Conservation (phyloP, 2,888 invertebrate genomes). For the Dromius quadrimaculatus region DNA sequence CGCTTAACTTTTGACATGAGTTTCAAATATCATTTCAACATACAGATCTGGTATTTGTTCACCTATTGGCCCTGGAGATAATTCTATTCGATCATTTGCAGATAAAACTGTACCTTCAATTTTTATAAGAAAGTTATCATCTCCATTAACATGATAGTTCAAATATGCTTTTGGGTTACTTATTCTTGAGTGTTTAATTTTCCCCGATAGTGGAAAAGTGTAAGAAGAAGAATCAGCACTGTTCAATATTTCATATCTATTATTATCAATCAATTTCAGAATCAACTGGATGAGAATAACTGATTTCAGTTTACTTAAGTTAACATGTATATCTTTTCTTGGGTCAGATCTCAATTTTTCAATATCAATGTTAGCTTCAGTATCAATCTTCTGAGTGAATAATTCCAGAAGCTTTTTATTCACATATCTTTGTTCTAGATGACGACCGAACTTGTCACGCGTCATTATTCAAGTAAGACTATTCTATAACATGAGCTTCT, state of each 20-base stretch:
- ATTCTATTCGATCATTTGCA: background rate
- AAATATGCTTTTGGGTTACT: background rate
- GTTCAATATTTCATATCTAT: no score
- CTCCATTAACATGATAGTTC: background rate
- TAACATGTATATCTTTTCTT: no score
- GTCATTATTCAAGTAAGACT: background rate
- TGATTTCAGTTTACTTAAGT: no score
- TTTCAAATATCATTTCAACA: background rate
- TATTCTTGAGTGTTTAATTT: no score
- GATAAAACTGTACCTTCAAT: background rate
- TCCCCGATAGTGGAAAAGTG: no score
- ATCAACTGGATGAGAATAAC: no score
- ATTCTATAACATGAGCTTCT: background rate
- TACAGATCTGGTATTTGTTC: background rate
- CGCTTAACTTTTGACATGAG: slow-evolving; percentile 3
- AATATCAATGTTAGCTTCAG: background rate
- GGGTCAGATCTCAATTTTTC: no score
- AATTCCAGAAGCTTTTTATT: background rate
- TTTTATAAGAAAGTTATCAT: background rate
- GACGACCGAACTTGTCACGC: slow-evolving; percentile 10
- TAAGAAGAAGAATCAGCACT: background rate
- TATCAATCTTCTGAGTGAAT: background rate
- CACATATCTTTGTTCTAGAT: background rate
- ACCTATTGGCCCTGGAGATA: background rate
- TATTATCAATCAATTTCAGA: no score